Evolutionary conservation across 37 sponge, comb jelly and placozoan species (phyloP), one percentile per base, ranked within the genome.

Genomic region (Tethya wilhelma): DNA sequence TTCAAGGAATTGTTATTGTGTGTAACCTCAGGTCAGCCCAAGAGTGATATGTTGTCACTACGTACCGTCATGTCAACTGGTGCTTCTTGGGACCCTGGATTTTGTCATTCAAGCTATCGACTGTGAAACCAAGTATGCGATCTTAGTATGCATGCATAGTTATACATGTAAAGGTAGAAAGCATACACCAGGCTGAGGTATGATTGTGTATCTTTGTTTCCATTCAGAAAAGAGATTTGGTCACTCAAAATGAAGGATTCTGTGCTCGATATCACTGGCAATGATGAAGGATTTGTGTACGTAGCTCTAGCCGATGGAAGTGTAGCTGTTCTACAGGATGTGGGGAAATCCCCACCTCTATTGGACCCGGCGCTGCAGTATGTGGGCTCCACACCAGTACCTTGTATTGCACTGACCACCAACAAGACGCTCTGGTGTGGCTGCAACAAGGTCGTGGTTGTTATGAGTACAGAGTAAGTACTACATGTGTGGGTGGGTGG

Each of bases 71-170:
- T 34, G 32, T 37, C 64, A 49, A 12, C 22, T 86, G 0, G 62
- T 86, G 7, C 60, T 91, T 34, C 26, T 91, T 30, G 92, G 92
- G 19, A 91, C 92, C 38, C 75, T 87, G 76, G 80, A 87, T 71
- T 87, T 83, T 63, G 36, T 32, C 26, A 17, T 91, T 0, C 49
- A 67, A 22, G 91, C 83, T 31, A 33, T 86, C 31, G 66, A 77
- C 67, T 69, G 49, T 46, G 41, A 31, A 20, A 66, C 82, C 8
- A 74, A 66, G 88, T 87, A 49, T 49, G 53, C 14, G 63, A 7
- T 25, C 63, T 7, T 60, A 17, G 28, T 60, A 26, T 60, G 22
- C 28, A 60, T 26, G 22, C 22, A 60, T 26, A 60, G 22, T 60
- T 60, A 7, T 60, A 60, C 63, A 25, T 60, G 63, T 60, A 60